phyloP scores from a whole-genome alignment of 2,888 invertebrate species.

The Acronicta leporina region DNA sequence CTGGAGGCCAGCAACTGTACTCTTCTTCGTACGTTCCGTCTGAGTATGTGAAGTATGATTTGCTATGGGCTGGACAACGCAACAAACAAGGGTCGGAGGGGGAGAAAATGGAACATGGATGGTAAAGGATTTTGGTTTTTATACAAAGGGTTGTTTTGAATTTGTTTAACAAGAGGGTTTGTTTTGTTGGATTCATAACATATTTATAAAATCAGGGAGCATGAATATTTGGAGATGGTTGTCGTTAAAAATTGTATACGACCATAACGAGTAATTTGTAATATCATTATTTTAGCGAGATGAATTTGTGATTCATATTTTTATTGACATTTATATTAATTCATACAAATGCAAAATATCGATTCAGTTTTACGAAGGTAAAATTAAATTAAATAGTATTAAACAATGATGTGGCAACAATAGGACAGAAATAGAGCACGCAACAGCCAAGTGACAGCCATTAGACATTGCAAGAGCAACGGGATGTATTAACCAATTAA shows the following conservation, averaged over 20 bases:
- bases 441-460: constrained; percentile 66
- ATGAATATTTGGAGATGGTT: too few relatives aligned
- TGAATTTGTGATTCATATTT: constrained; percentile 1
- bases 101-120: constrained; percentile 11
- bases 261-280: too few relatives aligned
- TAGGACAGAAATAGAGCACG: constrained; percentile 73
- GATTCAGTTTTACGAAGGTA: constrained; percentile 14
- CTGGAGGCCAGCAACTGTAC: constrained; percentile 97
- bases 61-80: constrained; percentile 73
- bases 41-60: constrained; percentile 82
- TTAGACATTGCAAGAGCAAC: constrained; percentile 59
- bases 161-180: neutral
- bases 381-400: constrained; percentile 43
- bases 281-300: neutral
- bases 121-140: neutral
- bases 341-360: constrained; percentile 7
- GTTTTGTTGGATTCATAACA: too few relatives aligned
- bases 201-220: too few relatives aligned
- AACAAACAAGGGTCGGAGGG: constrained; percentile 70
- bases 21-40: constrained; percentile 96
- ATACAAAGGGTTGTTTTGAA: neutral
- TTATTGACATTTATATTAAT: constrained; percentile 13
- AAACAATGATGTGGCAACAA: constrained; percentile 45
- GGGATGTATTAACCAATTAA: constrained; percentile 81
- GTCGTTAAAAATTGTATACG: too few relatives aligned